Conservation (phyloP, 2,888 invertebrate genomes). For the Serrognathus titanus region DNA sequence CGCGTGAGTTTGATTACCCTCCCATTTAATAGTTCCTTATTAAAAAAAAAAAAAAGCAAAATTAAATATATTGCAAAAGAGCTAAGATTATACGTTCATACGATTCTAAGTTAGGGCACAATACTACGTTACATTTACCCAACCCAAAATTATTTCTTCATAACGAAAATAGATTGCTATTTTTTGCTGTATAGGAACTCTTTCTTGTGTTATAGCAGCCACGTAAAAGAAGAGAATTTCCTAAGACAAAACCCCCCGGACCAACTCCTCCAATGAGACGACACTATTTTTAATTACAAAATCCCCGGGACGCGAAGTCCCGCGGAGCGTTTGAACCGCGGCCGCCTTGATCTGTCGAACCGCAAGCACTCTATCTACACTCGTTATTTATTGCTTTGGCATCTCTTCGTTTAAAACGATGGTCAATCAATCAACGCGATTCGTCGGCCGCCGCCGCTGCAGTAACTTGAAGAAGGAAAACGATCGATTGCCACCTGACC, state of each 20-base stretch:
- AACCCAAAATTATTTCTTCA: too few relatives aligned
- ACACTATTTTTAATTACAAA: slow-evolving; percentile 31
- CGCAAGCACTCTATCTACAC: slow-evolving; percentile 14
- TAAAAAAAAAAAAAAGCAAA: too few relatives aligned
- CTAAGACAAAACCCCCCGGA: slow-evolving; percentile 13
- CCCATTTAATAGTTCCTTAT: too few relatives aligned
- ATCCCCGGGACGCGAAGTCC: slow-evolving; percentile 26
- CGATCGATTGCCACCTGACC: slow-evolving; percentile 19
- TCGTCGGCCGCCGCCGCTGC: too few relatives aligned
- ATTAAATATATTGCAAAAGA: too few relatives aligned
- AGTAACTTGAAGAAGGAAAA: slow-evolving; percentile 13
- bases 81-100: too few relatives aligned
- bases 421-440: slow-evolving; percentile 17
- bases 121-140: too few relatives aligned
- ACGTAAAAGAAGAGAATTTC: slow-evolving; percentile 5
- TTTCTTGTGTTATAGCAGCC: slow-evolving; percentile 6
- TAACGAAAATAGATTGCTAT: too few relatives aligned
- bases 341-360: slow-evolving; percentile 23
- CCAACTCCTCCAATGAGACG: slow-evolving; percentile 20
- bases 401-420: slow-evolving; percentile 15
- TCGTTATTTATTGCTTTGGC: slow-evolving; percentile 22
- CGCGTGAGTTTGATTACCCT: too few relatives aligned
- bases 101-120: too few relatives aligned
- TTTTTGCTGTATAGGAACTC: not conserved
- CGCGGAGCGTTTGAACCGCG: slow-evolving; percentile 27